Percentiles rank a stretch among this genome's conserved stretches.
Conservation (phyloP, 2,113 vertebrate species). For the Gallinago jamesoni region DNA sequence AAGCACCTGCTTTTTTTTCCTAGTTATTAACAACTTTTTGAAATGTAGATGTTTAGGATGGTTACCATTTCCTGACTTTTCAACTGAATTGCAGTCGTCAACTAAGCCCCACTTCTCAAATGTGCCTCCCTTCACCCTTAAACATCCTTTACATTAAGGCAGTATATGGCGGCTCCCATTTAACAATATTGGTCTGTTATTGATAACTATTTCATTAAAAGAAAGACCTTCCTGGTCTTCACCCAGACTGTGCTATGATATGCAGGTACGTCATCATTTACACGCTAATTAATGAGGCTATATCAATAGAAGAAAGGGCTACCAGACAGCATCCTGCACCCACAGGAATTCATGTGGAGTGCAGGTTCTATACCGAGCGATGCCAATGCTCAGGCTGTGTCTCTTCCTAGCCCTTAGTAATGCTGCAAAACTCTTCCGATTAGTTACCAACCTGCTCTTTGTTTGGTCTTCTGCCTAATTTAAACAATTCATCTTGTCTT, state of each 20-base stretch:
- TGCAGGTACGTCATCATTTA: accelerated
- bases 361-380: background rate
- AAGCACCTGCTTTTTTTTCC: background rate
- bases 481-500: background rate
- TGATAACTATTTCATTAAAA: background rate
- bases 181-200: background rate
- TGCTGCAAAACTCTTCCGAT: background rate
- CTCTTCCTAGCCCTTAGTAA: background rate
- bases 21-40: background rate
- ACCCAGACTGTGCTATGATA: background rate
- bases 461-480: background rate
- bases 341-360: background rate
- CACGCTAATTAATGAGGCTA: background rate
- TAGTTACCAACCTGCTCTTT: background rate
- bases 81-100: background rate
- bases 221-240: background rate
- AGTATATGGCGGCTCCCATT: background rate
- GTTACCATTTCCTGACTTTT: background rate
- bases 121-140: background rate
- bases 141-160: background rate
- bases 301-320: background rate
- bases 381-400: background rate
- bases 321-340: background rate
- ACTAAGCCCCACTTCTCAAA: background rate
- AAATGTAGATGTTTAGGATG: background rate